Conservation (phyloP, 1,140 invertebrate species). For the Ectropis grisescens region DNA sequence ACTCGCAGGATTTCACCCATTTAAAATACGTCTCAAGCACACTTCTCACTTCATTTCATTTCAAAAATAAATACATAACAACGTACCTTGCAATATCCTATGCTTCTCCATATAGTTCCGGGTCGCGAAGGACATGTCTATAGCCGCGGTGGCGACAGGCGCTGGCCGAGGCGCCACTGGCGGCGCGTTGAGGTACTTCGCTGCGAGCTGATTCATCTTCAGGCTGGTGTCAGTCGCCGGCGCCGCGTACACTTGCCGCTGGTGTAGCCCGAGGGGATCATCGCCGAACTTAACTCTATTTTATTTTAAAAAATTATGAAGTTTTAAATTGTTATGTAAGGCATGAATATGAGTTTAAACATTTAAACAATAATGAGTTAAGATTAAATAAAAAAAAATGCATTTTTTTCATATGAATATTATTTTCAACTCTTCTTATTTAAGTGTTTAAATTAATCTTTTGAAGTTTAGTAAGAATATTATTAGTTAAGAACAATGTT, state of each 20-base stretch:
- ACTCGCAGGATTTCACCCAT: no score
- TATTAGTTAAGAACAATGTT: no score
- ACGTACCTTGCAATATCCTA: constrained; percentile 68
- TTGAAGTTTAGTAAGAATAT: no score
- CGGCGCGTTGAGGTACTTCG: constrained; percentile 73
- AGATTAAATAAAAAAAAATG: no score
- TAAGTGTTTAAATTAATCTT: no score
- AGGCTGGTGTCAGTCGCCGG: constrained; percentile 70
- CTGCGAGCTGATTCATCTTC: constrained; percentile 75
- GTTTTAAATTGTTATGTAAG: constrained; percentile 8
- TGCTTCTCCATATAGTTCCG: constrained; percentile 77
- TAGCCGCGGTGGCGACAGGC: constrained; percentile 23
- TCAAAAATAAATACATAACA: no score
- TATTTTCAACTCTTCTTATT: no score
- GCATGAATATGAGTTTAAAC: neutral
- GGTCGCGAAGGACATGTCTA: constrained; percentile 75
- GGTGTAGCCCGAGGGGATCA: constrained; percentile 27
- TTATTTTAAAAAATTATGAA: no score
- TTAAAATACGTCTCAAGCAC: no score
- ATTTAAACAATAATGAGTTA: no score
- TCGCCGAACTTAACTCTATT: constrained; percentile 71
- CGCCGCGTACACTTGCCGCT: constrained; percentile 18
- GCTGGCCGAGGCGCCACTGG: constrained; percentile 24
- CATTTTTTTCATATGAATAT: no score
- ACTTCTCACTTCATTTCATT: no score